Percentiles rank a stretch among this genome's conserved stretches.
phyloP scores from a whole-genome alignment of 2,113 vertebrate species.

The Vimba vimba region DNA sequence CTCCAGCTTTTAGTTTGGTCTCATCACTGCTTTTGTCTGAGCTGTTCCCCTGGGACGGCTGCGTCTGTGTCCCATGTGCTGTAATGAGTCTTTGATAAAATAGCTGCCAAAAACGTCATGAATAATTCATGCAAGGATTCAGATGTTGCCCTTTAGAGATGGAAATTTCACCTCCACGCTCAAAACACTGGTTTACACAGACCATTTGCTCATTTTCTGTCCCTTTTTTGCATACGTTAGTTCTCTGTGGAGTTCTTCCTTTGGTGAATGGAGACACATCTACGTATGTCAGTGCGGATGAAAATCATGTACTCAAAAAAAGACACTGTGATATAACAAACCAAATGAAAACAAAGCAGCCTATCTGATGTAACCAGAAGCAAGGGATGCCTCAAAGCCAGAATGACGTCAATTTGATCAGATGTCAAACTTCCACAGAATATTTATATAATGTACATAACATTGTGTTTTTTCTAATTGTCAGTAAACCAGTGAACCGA shows the following conservation, averaged over 20 bases:
- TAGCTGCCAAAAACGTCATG: constrained; percentile 73
- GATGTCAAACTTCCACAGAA: background rate
- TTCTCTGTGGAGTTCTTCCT: background rate
- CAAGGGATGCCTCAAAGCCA: background rate
- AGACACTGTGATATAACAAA: constrained; percentile 8
- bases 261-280: background rate
- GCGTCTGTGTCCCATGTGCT: constrained; percentile 67
- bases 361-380: constrained; percentile 2
- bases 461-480: background rate
- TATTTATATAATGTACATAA: background rate
- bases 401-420: background rate
- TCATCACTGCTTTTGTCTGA: constrained; percentile 67
- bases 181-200: constrained; percentile 28
- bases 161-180: constrained; percentile 67
- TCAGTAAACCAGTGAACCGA: background rate
- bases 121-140: constrained; percentile 72
- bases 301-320: constrained; percentile 14
- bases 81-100: constrained; percentile 74
- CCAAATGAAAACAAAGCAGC: background rate
- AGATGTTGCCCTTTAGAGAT: constrained; percentile 66
- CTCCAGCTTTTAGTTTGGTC: constrained; percentile 42
- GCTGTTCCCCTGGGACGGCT: constrained; percentile 43
- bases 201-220: constrained; percentile 34
- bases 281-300: background rate
- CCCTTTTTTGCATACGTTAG: background rate